Conservation (phyloP, 2,888 invertebrate species). For the Epicampocera succincta region DNA sequence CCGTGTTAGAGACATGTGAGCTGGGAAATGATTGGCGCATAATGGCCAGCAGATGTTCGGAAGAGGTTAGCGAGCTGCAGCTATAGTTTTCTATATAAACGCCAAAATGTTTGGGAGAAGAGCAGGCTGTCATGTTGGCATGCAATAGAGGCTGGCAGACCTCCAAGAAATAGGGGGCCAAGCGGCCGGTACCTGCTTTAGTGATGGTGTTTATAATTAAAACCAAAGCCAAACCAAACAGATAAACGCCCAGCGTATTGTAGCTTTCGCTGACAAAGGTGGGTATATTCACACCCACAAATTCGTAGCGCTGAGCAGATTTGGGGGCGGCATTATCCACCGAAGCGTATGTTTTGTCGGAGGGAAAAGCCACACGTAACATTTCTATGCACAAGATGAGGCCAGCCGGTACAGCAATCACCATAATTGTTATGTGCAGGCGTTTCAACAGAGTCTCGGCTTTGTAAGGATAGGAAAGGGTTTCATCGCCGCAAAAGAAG, state of each 20-base stretch:
- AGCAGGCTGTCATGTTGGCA: conserved; percentile 64
- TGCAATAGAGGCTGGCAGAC: conserved; percentile 73
- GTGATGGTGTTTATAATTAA: conserved; percentile 71
- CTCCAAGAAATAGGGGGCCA: conserved; percentile 76
- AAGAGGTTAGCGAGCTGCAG: conserved; percentile 74
- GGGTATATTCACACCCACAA: conserved; percentile 75
- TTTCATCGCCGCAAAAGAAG: conserved; percentile 97
- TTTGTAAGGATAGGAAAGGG: conserved; percentile 89
- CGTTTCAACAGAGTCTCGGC: conserved; percentile 72
- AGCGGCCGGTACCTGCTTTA: conserved; percentile 73
- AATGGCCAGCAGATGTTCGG: conserved; percentile 71
- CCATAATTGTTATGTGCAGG: conserved; percentile 75
- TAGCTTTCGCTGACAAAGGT: conserved; percentile 77
- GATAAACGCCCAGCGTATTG: conserved; percentile 75
- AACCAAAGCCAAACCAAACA: conserved; percentile 75
- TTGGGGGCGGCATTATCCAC: conserved; percentile 57
- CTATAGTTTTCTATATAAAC: conserved; percentile 72
- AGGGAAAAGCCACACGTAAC: conserved; percentile 74
- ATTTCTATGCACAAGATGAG: conserved; percentile 75
- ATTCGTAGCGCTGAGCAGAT: conserved; percentile 72
- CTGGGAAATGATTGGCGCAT: conserved; percentile 78
- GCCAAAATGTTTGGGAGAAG: conserved; percentile 35
- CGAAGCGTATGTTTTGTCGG: conserved; percentile 21
- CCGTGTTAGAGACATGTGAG: conserved; percentile 71
- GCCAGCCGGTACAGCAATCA: conserved; percentile 74